Evolutionary conservation across 2,113 vertebrate species (phyloP).

Genomic region (Saccopteryx bilineata): DNA sequence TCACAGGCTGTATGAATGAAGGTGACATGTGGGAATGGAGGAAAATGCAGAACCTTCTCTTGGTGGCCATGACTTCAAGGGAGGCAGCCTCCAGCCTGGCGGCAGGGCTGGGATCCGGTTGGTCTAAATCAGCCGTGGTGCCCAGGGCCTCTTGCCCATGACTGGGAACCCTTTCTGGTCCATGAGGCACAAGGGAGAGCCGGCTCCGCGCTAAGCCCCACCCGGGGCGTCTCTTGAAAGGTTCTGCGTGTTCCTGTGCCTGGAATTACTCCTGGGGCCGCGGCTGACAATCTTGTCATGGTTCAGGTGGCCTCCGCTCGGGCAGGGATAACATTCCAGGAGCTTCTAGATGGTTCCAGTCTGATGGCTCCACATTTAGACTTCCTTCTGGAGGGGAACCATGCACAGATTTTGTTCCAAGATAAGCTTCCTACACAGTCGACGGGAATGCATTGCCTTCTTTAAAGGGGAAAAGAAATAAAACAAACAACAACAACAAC

Average conservation of each 20-base stretch:
- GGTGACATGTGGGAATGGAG: neutral
- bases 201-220: neutral
- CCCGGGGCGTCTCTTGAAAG: neutral
- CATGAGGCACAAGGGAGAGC: neutral
- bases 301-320: neutral
- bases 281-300: too few relatives aligned
- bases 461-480: neutral
- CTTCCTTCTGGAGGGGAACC: neutral
- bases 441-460: neutral
- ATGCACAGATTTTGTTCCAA: neutral
- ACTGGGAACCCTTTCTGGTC: neutral
- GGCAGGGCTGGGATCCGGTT: neutral
- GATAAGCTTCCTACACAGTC: neutral
- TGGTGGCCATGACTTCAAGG: fast-evolving
- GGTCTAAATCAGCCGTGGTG: fast-evolving
- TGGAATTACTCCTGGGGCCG: neutral
- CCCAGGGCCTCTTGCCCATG: neutral
- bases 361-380: neutral
- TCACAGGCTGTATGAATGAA: neutral
- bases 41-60: neutral
- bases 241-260: fast-evolving
- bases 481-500: too few relatives aligned
- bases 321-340: neutral
- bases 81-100: neutral
- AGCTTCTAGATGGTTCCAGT: neutral